phyloP scores from a whole-genome alignment of 2,797 vertebrate genomes.

The Scomberomorus guttatus region DNA sequence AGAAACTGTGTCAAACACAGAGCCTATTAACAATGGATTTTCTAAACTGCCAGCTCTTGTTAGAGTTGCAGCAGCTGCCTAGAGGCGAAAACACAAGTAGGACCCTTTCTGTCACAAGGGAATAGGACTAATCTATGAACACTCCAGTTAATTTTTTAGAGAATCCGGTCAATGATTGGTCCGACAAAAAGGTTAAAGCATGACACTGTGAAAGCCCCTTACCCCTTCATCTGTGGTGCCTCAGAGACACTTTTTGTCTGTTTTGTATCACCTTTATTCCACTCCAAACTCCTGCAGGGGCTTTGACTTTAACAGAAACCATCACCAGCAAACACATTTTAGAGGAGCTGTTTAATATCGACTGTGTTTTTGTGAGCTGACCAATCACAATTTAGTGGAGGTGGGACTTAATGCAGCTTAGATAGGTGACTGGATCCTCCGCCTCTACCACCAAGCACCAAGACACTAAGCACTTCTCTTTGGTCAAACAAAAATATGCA shows the following conservation, averaged over 20 bases:
- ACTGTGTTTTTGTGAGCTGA: background rate
- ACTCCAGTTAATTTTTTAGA: slow-evolving; percentile 13
- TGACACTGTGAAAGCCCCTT: background rate
- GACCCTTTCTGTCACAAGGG: slow-evolving; percentile 26
- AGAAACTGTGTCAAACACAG: slow-evolving; percentile 68
- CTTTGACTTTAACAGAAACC: background rate
- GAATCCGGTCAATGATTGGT: slow-evolving; percentile 10
- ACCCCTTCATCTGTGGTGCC: background rate
- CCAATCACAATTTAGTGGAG: background rate
- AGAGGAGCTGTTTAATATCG: background rate
- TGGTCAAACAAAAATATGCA: background rate
- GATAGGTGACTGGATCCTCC: background rate
- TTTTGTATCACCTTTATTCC: background rate
- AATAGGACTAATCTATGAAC: slow-evolving; percentile 20
- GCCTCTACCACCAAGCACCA: background rate
- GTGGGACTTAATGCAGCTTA: background rate
- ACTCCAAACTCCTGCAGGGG: background rate
- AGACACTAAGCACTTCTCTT: background rate
- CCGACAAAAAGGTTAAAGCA: background rate
- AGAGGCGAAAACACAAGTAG: slow-evolving; percentile 39
- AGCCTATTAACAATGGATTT: slow-evolving; percentile 78
- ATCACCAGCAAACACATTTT: background rate
- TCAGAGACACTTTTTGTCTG: background rate
- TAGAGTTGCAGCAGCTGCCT: slow-evolving; percentile 54
- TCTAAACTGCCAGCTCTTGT: slow-evolving; percentile 63